Evolutionary conservation across 2,113 vertebrate genomes (phyloP).

Genomic region (Hemiscyllium ocellatum): DNA sequence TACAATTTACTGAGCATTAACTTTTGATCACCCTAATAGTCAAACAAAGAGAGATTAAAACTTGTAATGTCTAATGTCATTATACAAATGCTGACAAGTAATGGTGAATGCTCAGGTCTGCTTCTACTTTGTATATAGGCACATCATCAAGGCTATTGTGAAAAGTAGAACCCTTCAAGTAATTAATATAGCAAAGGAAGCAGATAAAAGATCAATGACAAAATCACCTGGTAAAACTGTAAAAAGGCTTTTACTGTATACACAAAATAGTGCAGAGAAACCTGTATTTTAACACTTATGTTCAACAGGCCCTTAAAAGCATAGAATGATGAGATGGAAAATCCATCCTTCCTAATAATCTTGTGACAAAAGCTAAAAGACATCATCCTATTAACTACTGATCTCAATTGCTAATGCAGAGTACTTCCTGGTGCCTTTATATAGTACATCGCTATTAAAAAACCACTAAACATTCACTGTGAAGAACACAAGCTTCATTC

Average conservation of each 20-base stretch:
- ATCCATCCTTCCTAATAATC: slow-evolving; percentile 97
- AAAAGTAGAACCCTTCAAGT: slow-evolving; percentile 76
- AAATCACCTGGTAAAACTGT: slow-evolving; percentile 88
- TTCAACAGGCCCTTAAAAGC: slow-evolving; percentile 80
- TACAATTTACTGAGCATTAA: not conserved
- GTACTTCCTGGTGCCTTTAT: slow-evolving; percentile 91
- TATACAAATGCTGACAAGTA: slow-evolving; percentile 32
- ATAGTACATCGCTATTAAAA: slow-evolving; percentile 79
- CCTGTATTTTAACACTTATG: slow-evolving; percentile 82
- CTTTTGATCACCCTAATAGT: slow-evolving; percentile 18
- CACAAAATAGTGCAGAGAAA: slow-evolving; percentile 76
- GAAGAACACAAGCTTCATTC: slow-evolving; percentile 76
- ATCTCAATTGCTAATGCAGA: slow-evolving; percentile 93
- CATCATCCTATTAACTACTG: slow-evolving; percentile 99
- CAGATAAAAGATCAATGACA: slow-evolving; percentile 74
- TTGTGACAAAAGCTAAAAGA: slow-evolving; percentile 99
- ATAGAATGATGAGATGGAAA: slow-evolving; percentile 73
- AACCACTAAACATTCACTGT: slow-evolving; percentile 82
- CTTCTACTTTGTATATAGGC: slow-evolving; percentile 44
- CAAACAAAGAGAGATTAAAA: slow-evolving; percentile 26
- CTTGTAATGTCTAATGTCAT: slow-evolving; percentile 17
- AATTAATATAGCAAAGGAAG: slow-evolving; percentile 79
- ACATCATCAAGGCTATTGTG: slow-evolving; percentile 60
- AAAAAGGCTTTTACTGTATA: slow-evolving; percentile 75
- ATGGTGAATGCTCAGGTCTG: slow-evolving; percentile 12